Conservation (phyloP, 2,797 vertebrate genomes). For the Macropodus opercularis region DNA sequence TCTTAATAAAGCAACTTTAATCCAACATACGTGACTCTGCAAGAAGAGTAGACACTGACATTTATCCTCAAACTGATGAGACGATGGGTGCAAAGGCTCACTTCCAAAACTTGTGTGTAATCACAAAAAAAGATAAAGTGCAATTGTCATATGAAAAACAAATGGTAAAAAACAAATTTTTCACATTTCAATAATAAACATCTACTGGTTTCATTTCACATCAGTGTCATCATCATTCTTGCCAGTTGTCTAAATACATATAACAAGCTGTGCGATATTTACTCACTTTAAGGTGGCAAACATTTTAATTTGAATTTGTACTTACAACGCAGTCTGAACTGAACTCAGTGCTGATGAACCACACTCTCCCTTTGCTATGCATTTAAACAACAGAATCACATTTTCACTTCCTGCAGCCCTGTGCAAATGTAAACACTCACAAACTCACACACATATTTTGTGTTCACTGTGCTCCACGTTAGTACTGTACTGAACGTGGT, state of each 20-base stretch:
- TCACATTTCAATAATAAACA: conserved; percentile 69
- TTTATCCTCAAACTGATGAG: conserved; percentile 25
- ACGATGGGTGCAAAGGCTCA: conserved; percentile 14
- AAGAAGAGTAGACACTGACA: conserved; percentile 19
- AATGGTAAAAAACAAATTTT: conserved; percentile 48
- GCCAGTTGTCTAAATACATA: conserved; percentile 44
- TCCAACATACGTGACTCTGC: conserved; percentile 35
- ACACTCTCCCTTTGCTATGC: conserved; percentile 48
- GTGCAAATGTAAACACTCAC: conserved; percentile 62
- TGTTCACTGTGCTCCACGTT: conserved; percentile 37
- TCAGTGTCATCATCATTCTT: conserved; percentile 63
- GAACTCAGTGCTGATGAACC: conserved; percentile 47
- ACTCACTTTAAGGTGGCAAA: conserved; percentile 49
- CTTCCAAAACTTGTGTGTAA: conserved; percentile 46
- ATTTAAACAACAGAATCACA: conserved; percentile 40
- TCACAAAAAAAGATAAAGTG: conserved; percentile 77
- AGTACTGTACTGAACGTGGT: conserved; percentile 47
- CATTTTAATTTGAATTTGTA: conserved; percentile 6
- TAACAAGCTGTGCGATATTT: conserved; percentile 33
- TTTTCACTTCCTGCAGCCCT: conserved; percentile 41
- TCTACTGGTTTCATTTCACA: conserved; percentile 45
- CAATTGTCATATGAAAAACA: conserved; percentile 65
- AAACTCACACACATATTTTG: conserved; percentile 42
- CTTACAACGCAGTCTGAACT: conserved; percentile 33
- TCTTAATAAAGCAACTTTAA: conserved; percentile 50